phyloP scores from a whole-genome alignment of 2,888 invertebrate genomes.

The Acrobasis consociella region DNA sequence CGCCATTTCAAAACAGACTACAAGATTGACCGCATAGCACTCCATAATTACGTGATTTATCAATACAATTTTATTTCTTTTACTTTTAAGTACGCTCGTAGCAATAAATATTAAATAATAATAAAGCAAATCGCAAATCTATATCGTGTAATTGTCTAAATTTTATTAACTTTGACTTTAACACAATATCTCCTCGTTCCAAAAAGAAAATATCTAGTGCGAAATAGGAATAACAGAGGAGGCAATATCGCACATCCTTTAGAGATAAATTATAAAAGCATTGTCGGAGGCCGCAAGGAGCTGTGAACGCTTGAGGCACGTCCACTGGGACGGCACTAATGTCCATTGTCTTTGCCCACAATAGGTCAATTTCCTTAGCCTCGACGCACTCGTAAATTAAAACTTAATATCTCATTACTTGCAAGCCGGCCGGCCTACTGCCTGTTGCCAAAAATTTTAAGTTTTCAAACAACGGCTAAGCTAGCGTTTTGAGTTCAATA shows the following conservation, averaged over 20 bases:
- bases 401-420: conserved; percentile 80
- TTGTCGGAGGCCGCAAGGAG: conserved; percentile 58
- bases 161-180: too few species aligned
- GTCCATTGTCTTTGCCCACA: conserved; percentile 77
- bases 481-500: too few species aligned
- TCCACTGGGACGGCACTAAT: conserved; percentile 73
- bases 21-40: conserved; percentile 25
- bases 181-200: too few species aligned
- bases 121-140: too few species aligned
- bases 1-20: not conserved
- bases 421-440: conserved; percentile 66
- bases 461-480: too few species aligned
- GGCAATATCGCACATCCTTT: conserved; percentile 58
- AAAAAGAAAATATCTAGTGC: too few species aligned
- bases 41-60: too few species aligned
- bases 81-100: too few species aligned
- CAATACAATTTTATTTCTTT: too few species aligned
- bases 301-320: conserved; percentile 56
- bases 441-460: conserved; percentile 55
- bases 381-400: conserved; percentile 75
- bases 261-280: conserved; percentile 73
- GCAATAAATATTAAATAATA: too few species aligned
- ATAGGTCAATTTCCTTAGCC: conserved; percentile 79
- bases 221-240: conserved; percentile 18
- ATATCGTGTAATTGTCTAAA: too few species aligned